A percentile compares a stretch with the other conserved stretches of the same genome.
phyloP scores from a whole-genome alignment of 1,140 invertebrate species.

The Sipha flava region DNA sequence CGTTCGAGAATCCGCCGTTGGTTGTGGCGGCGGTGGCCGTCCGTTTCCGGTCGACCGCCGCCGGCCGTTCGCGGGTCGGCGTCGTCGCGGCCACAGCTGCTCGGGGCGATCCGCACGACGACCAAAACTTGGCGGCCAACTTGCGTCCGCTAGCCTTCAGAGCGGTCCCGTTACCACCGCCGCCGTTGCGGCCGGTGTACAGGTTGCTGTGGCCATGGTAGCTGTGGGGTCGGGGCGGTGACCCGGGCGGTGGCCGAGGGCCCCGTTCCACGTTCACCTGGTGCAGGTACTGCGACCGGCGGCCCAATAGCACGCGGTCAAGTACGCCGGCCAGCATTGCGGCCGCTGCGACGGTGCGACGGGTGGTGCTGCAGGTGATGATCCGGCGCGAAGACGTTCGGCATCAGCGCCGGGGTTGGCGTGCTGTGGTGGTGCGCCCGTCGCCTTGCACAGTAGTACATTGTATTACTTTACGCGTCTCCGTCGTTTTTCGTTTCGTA shows the following conservation, averaged over 20 bases:
- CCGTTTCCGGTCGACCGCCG: not conserved
- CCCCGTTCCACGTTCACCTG: slow-evolving; percentile 5
- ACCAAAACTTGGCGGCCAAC: slow-evolving; percentile 13
- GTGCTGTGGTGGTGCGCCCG: not conserved
- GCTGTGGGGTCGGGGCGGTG: not conserved
- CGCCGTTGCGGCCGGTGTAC: not conserved
- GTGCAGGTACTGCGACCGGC: slow-evolving; percentile 13
- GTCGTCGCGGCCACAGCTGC: not conserved
- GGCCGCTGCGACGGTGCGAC: not conserved
- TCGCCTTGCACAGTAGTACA: not conserved
- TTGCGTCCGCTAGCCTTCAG: not conserved
- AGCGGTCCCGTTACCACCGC: not conserved
- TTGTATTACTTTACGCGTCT: not conserved
- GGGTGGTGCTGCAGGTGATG: not conserved
- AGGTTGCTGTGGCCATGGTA: not conserved
- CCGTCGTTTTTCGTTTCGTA: too few relatives aligned
- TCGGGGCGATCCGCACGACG: not conserved
- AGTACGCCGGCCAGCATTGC: not conserved
- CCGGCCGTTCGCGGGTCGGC: not conserved
- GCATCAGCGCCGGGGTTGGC: not conserved
- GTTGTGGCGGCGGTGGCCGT: not conserved
- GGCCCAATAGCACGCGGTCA: slow-evolving; percentile 8
- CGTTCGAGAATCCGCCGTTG: slow-evolving; percentile 19
- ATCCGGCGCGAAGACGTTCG: not conserved
- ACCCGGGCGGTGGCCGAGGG: not conserved